phyloP scores from a whole-genome alignment of 2,797 vertebrate genomes.

The Intellagama lesueurii region DNA sequence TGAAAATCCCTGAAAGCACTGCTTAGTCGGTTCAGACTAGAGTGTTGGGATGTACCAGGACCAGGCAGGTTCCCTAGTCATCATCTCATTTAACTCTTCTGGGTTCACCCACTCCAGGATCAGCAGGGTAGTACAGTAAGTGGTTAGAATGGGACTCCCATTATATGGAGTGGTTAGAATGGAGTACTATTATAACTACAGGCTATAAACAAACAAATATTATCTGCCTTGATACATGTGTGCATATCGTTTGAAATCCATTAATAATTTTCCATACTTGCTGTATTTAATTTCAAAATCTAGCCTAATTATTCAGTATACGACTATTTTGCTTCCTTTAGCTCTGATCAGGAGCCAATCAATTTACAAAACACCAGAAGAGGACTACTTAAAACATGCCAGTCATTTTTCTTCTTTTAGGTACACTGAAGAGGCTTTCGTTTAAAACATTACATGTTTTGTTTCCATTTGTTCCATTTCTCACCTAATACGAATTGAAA shows the following conservation, averaged over 20 bases:
- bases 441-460: not conserved
- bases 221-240: conserved; percentile 5
- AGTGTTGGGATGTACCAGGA: too few relatives aligned
- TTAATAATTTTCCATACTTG: conserved; percentile 4
- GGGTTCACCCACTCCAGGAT: too few relatives aligned
- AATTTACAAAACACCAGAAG: conserved; percentile 9
- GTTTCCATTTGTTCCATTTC: not conserved
- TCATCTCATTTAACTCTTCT: too few relatives aligned
- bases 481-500: not conserved
- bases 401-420: not conserved
- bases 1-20: too few relatives aligned
- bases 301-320: conserved; percentile 27
- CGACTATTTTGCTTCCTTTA: conserved; percentile 10
- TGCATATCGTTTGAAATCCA: conserved; percentile 23
- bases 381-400: not conserved
- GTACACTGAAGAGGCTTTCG: too few relatives aligned
- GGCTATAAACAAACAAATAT: too few relatives aligned
- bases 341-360: not conserved
- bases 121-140: too few relatives aligned
- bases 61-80: too few relatives aligned
- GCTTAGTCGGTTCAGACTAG: too few relatives aligned
- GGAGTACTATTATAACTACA: too few relatives aligned
- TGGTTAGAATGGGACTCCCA: too few relatives aligned
- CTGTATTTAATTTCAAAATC: conserved; percentile 43
- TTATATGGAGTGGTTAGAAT: too few relatives aligned